Base-by-base conservation (phyloP, 2,888 invertebrate species). In the Mythimna ferrago region DNA sequence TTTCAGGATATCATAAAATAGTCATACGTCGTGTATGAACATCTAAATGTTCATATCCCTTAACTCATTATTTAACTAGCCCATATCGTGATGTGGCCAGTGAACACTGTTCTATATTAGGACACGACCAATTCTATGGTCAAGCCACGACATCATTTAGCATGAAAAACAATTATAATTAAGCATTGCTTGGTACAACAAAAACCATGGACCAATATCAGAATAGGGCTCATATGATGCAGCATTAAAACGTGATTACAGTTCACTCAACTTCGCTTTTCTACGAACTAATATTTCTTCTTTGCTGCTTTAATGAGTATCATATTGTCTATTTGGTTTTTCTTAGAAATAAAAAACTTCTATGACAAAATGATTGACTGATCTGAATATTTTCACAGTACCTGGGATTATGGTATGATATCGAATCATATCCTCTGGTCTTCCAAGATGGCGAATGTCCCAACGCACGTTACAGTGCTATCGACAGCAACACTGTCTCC, bases 401-500 rank as follows among this genome's bases (percentile, higher is more conserved):
- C 74, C 69, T 85, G 79, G 88, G 87, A 1, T 71, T 87, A 7
- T 93, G 93, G 93, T 87, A 92, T 66, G 89, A 91, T 53, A 87
- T 92, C 35, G 88, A 89, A 60, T 87, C 88, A 0, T 93, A 93
- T 71, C 91, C 93, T 2, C 77, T 88, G 6, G 54, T 56, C 0
- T 91, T 88, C 84, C 92, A 92, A 89, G 73, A 73, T 11, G 93
- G 93, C 4, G 83, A 89, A 0, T 93, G 93, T 66, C 87, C 87
- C 60, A 91, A 92, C 51, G 91, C 92, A 2, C 70, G 63, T 5
- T 93, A 92, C 81, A 80, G 85, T 0, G 73, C 89, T 2, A 74
- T 69, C 5, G 68, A 68, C 19, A 79, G 66, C 6, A 83, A 58
- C 3, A 57, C 54, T 7, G 86, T 85, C 0, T 74, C 80, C 16